These are phyloP conservation scores for Rhabdomys pumilio DNA, from an alignment of 2,797 vertebrate genomes.

Conservation along the genomic window DNA sequence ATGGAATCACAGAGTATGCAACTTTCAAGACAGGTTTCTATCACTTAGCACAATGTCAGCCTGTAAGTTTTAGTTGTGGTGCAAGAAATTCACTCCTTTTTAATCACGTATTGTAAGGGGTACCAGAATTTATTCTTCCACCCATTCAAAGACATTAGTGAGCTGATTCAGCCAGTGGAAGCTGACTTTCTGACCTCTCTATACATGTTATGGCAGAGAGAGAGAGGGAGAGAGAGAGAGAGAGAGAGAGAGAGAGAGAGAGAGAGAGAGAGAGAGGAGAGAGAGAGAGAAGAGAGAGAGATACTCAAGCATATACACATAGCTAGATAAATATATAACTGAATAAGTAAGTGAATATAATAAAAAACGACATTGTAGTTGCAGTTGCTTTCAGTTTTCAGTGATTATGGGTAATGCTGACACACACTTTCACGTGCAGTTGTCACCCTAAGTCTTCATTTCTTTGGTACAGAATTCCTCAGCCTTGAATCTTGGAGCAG, in stretches of 20 bases:
- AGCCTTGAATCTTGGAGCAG: background rate
- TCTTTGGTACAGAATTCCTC: slow-evolving; percentile 7
- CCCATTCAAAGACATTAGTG: background rate
- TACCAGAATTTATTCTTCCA: background rate
- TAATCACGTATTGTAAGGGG: background rate
- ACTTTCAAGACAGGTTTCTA: background rate
- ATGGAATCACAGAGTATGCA: background rate
- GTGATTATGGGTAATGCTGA: background rate
- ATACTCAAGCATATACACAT: background rate
- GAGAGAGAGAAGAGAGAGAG: fast-evolving
- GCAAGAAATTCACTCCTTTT: background rate
- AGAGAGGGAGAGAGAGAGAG: fast-evolving
- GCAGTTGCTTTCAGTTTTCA: background rate
- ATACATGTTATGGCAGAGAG: background rate
- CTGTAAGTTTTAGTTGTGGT: background rate
- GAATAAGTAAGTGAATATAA: background rate
- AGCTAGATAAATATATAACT: background rate
- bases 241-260: no score
- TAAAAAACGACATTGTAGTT: background rate
- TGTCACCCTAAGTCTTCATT: slow-evolving; percentile 1
- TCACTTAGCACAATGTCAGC: background rate
- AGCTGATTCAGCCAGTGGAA: background rate
- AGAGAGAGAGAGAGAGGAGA: no score
- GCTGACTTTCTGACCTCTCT: background rate
- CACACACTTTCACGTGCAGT: background rate